Percentiles rank a stretch among this genome's conserved stretches.
phyloP scores from a whole-genome alignment of 2,113 vertebrate genomes.

The Haemorhous mexicanus region DNA sequence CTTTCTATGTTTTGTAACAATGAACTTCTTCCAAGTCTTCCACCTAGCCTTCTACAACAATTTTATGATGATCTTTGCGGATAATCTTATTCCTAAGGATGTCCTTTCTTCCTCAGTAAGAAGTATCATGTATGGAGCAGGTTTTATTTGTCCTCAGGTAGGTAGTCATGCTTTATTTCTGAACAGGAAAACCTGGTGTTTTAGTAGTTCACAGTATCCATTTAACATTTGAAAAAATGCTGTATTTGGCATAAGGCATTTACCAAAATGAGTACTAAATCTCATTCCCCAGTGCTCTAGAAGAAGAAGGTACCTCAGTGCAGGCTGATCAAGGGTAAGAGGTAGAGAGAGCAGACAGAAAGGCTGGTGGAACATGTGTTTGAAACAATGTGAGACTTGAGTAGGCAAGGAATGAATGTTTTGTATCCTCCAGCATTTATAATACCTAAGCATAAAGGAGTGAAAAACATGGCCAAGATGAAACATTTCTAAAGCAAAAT shows the following conservation, averaged over 20 bases:
- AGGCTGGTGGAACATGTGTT: background rate
- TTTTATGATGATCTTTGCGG: constrained; percentile 89
- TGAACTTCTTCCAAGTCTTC: constrained; percentile 93
- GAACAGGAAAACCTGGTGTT: background rate
- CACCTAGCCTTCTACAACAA: constrained; percentile 86
- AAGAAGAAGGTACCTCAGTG: background rate
- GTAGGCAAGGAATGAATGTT: background rate
- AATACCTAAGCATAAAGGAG: background rate
- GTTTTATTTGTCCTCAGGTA: constrained; percentile 92
- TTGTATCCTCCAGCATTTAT: background rate
- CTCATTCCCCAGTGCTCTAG: background rate
- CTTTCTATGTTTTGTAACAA: constrained; percentile 82
- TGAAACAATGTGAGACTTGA: background rate
- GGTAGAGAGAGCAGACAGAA: background rate
- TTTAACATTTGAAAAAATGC: background rate
- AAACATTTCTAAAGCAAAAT: background rate
- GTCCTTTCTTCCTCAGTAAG: constrained; percentile 78
- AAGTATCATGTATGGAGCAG: constrained; percentile 87
- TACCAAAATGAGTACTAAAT: background rate
- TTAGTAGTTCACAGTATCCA: background rate
- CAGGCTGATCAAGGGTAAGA: background rate
- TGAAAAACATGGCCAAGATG: background rate
- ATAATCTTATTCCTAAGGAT: constrained; percentile 84
- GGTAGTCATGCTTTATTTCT: background rate
- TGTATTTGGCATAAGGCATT: background rate